These are phyloP conservation scores for Drosophila cyrtoloma DNA, from an alignment of 2,888 invertebrate species.

Conservation along the genomic window DNA sequence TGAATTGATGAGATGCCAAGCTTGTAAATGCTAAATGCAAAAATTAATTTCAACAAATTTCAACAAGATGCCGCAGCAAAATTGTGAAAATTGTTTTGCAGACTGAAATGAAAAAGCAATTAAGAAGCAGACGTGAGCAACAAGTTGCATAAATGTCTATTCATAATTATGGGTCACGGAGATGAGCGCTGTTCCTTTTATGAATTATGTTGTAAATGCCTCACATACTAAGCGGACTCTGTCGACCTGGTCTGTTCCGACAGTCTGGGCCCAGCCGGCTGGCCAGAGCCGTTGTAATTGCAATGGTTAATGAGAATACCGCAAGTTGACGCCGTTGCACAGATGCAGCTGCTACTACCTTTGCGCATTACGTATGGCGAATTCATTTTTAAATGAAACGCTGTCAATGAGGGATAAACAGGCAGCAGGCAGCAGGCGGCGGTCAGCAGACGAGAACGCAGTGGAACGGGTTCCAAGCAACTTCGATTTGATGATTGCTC, in stretches of 20 bases:
- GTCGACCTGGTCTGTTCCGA: conserved; percentile 9
- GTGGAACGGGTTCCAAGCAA: conserved; percentile 38
- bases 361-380: conserved; percentile 45
- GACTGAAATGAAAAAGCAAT: conserved; percentile 75
- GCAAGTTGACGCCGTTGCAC: conserved; percentile 53
- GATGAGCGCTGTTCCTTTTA: conserved; percentile 30
- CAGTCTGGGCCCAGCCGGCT: conserved; percentile 32
- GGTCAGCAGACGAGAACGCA: conserved; percentile 1
- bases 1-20: conserved; percentile 33
- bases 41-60: conserved; percentile 73
- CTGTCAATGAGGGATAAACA: conserved; percentile 40
- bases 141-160: conserved; percentile 69
- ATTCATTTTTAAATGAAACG: conserved; percentile 76
- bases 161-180: conserved; percentile 67
- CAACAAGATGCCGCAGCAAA: conserved; percentile 49
- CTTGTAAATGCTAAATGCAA: conserved; percentile 57
- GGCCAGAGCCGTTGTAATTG: conserved; percentile 63
- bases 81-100: conserved; percentile 56
- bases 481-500: conserved; percentile 82
- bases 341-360: conserved; percentile 67
- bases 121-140: conserved; percentile 64
- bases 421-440: neutral
- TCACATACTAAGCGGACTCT: conserved; percentile 56
- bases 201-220: conserved; percentile 82
- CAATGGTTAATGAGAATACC: conserved; percentile 78